Conservation (phyloP, 1,140 invertebrate genomes). For the Cephus cinctus region DNA sequence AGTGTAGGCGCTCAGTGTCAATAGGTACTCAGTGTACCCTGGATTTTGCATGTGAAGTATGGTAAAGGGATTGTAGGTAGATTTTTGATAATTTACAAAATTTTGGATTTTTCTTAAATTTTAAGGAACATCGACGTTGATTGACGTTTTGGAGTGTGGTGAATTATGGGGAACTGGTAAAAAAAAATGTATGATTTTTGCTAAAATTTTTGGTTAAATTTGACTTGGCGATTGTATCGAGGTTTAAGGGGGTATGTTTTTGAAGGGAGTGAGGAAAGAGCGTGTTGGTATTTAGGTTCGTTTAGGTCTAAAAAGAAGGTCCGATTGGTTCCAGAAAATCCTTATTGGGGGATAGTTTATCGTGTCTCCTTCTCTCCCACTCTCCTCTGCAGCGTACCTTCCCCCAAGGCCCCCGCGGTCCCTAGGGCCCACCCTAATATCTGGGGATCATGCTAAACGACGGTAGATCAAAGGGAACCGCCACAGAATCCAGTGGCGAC, state of each 20-base stretch:
- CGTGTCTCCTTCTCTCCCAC: constrained; percentile 16
- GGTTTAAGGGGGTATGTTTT: neutral
- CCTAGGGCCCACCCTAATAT: constrained; percentile 41
- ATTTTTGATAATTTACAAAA: too few relatives aligned
- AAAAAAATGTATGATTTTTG: neutral
- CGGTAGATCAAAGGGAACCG: constrained; percentile 52
- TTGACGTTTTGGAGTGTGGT: too few relatives aligned
- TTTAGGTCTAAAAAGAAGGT: neutral
- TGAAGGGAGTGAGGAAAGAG: neutral
- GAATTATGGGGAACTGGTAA: neutral
- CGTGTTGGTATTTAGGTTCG: neutral
- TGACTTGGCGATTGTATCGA: neutral
- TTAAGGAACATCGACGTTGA: too few relatives aligned
- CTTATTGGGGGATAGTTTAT: constrained; percentile 36
- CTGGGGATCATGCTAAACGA: constrained; percentile 54
- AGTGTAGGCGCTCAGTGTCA: too few relatives aligned
- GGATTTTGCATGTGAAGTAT: too few relatives aligned
- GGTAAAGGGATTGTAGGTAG: too few relatives aligned
- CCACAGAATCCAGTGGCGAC: constrained; percentile 55
- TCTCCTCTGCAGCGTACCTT: neutral
- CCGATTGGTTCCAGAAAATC: neutral
- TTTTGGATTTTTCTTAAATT: too few relatives aligned
- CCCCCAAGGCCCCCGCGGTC: constrained; percentile 1
- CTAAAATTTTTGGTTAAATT: neutral
- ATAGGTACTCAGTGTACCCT: too few relatives aligned